These are phyloP conservation scores for Myiagra hebetior DNA, from an alignment of 2,113 vertebrate species.

Conservation along the genomic window DNA sequence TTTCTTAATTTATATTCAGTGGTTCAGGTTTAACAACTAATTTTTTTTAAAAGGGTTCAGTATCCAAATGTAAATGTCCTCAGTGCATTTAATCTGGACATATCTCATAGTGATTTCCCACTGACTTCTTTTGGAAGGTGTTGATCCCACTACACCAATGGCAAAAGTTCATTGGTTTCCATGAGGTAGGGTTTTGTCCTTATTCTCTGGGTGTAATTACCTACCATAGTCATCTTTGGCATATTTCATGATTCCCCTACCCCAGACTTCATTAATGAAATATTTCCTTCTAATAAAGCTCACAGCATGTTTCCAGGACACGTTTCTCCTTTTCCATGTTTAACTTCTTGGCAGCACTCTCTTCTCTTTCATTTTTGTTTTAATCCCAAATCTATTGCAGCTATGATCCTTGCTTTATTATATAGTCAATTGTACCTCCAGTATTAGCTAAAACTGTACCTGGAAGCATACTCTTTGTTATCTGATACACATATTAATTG, in stretches of 20 bases:
- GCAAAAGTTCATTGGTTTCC: neutral
- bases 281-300: slow-evolving; percentile 9
- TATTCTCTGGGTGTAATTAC: neutral
- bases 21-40: neutral
- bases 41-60: neutral
- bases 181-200: neutral
- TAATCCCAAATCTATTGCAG: neutral
- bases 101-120: neutral
- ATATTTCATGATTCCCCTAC: neutral
- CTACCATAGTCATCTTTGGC: neutral
- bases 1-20: slow-evolving; percentile 28
- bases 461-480: neutral
- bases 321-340: neutral
- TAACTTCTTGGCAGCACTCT: neutral
- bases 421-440: neutral
- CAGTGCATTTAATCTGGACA: neutral
- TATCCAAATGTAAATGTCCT: neutral
- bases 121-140: neutral
- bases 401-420: neutral
- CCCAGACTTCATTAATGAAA: slow-evolving; percentile 10
- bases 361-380: neutral
- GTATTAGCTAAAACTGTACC: neutral
- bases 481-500: neutral
- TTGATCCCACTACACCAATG: neutral
- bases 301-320: neutral